Conservation (phyloP, 2,888 invertebrate species). For the Himalopsyche anomala region DNA sequence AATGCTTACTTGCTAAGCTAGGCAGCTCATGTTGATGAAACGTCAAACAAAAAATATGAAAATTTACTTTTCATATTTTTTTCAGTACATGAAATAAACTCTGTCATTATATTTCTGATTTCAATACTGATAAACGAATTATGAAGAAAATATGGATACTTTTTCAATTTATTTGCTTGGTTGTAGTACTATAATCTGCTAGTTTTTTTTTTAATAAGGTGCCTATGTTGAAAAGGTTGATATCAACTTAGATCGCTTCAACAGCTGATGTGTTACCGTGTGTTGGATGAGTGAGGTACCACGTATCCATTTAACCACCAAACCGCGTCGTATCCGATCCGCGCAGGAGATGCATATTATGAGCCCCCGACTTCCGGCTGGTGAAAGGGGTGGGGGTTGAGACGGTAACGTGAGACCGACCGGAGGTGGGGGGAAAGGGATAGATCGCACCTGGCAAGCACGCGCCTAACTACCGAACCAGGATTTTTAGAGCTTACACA, state of each 20-base stretch:
- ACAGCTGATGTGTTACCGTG: slow-evolving; percentile 24
- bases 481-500: slow-evolving; percentile 31
- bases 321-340: slow-evolving; percentile 37
- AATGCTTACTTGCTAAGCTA: no score
- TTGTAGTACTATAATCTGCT: no score
- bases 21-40: no score
- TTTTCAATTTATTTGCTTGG: no score
- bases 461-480: slow-evolving; percentile 18
- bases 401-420: slow-evolving; percentile 20
- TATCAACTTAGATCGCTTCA: not conserved
- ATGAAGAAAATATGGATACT: no score
- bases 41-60: no score
- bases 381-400: slow-evolving; percentile 22
- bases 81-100: no score
- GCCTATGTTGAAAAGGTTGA: no score
- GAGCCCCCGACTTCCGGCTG: slow-evolving; percentile 38
- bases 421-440: not conserved
- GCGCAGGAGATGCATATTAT: slow-evolving; percentile 31
- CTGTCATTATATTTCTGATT: no score
- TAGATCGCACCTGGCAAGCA: slow-evolving; percentile 40
- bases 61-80: no score
- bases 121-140: no score
- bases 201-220: no score
- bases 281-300: not conserved
- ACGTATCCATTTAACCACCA: slow-evolving; percentile 9